Percentiles rank a stretch among this genome's conserved stretches.
Evolutionary conservation across 2,888 invertebrate genomes (phyloP).

Genomic region (Aplocera efformata): DNA sequence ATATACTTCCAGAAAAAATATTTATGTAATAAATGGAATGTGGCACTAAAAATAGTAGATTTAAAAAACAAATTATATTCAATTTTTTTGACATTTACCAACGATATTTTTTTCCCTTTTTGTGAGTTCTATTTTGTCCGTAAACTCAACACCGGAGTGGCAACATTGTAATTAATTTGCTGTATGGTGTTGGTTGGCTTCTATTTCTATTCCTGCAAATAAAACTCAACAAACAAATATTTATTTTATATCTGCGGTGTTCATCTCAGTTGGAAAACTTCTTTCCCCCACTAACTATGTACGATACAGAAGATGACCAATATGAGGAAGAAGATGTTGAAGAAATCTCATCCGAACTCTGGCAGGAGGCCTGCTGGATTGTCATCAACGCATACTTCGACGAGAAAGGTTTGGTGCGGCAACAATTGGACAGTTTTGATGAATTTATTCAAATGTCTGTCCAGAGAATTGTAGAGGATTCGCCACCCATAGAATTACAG

Average conservation of each 20-base stretch:
- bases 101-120: no score
- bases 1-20: no score
- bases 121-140: no score
- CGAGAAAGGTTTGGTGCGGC: constrained; percentile 99
- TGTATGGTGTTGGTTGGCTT: no score
- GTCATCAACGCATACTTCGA: constrained; percentile 99
- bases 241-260: not conserved
- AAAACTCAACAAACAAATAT: no score
- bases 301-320: constrained; percentile 76
- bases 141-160: no score
- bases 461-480: constrained; percentile 99
- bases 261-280: constrained; percentile 2
- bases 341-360: constrained; percentile 98
- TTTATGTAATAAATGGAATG: no score
- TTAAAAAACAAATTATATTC: no score
- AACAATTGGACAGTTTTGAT: constrained; percentile 99
- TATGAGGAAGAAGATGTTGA: constrained; percentile 94
- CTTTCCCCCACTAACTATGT: constrained; percentile 49
- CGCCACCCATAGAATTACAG: constrained; percentile 97
- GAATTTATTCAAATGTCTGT: constrained; percentile 99
- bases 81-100: no score
- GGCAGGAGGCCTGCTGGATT: constrained; percentile 99
- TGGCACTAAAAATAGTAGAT: no score
- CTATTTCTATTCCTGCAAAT: no score
- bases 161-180: no score